Evolutionary conservation across 2,888 invertebrate genomes (phyloP).

Genomic region (Sinelater perroti): DNA sequence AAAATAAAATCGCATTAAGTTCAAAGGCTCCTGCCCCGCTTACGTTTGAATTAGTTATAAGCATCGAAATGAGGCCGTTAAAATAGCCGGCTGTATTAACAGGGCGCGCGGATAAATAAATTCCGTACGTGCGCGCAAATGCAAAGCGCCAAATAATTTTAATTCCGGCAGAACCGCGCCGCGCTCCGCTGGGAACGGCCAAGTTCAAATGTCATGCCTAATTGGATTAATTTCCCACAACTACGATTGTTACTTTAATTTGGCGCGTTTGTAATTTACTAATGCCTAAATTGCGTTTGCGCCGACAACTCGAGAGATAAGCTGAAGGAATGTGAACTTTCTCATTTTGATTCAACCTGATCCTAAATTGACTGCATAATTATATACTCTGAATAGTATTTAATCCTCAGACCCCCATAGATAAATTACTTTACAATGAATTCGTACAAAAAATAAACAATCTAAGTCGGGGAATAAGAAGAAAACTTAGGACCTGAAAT

Average conservation of each 20-base stretch:
- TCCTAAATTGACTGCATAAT: too few species aligned
- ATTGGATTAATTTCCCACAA: slow-evolving; percentile 2
- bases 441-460: too few species aligned
- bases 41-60: slow-evolving; percentile 9
- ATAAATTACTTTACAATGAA: too few species aligned
- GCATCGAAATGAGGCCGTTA: slow-evolving; percentile 8
- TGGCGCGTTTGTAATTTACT: slow-evolving; percentile 4
- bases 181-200: not conserved
- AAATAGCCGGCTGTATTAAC: not conserved
- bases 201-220: not conserved
- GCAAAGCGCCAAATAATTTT: not conserved
- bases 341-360: too few species aligned
- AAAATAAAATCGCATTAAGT: slow-evolving; percentile 5
- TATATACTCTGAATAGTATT: too few species aligned
- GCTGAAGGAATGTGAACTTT: too few species aligned
- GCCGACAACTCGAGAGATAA: too few species aligned
- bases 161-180: not conserved
- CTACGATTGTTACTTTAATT: slow-evolving; percentile 1
- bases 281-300: slow-evolving; percentile 2
- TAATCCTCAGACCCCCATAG: too few species aligned
- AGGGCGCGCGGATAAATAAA: not conserved
- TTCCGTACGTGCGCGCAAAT: not conserved
- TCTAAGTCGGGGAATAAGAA: too few species aligned
- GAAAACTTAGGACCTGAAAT: too few species aligned
- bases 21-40: slow-evolving; percentile 4